Evolutionary conservation across 1,140 invertebrate species (phyloP).

Genomic region (Zaprionus nigranus): DNA sequence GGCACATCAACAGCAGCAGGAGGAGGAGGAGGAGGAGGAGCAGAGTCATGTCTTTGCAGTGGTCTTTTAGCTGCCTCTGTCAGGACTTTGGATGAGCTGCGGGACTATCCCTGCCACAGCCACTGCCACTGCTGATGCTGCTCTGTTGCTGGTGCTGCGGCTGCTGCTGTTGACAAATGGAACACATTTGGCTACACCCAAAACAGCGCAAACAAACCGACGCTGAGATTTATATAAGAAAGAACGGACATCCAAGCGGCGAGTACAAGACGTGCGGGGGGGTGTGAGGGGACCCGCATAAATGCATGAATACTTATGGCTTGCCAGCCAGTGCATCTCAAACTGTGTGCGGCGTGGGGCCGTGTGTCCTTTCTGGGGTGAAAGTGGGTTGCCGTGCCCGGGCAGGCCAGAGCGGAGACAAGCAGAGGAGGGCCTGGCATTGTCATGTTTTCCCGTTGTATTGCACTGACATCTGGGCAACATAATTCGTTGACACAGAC

Average conservation of each 20-base stretch:
- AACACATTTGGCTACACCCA: slow-evolving; percentile 62
- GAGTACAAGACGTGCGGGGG: slow-evolving; percentile 13
- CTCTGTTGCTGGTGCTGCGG: slow-evolving; percentile 41
- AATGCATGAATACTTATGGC: slow-evolving; percentile 76
- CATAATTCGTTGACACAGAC: slow-evolving; percentile 71
- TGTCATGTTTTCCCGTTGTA: slow-evolving; percentile 73
- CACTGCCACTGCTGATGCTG: slow-evolving; percentile 18
- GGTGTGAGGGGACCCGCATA: slow-evolving; percentile 40
- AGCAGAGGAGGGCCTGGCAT: slow-evolving; percentile 36
- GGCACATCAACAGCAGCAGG: slow-evolving; percentile 55
- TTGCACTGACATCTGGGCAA: slow-evolving; percentile 76
- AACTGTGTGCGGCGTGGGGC: slow-evolving; percentile 38
- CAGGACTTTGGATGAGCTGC: slow-evolving; percentile 36
- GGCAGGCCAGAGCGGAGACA: no score
- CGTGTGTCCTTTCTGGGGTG: slow-evolving; percentile 31
- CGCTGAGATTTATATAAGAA: slow-evolving; percentile 66
- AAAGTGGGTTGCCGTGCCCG: slow-evolving; percentile 2
- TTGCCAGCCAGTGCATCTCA: slow-evolving; percentile 53
- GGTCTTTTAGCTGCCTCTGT: slow-evolving; percentile 65
- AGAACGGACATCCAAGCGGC: slow-evolving; percentile 52
- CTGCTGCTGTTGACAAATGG: slow-evolving; percentile 68
- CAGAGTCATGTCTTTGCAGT: slow-evolving; percentile 33
- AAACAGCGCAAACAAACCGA: slow-evolving; percentile 43
- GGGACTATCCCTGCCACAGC: slow-evolving; percentile 6
- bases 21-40: neutral